Conservation (phyloP, 2,113 vertebrate genomes). For the Echinops telfairi region DNA sequence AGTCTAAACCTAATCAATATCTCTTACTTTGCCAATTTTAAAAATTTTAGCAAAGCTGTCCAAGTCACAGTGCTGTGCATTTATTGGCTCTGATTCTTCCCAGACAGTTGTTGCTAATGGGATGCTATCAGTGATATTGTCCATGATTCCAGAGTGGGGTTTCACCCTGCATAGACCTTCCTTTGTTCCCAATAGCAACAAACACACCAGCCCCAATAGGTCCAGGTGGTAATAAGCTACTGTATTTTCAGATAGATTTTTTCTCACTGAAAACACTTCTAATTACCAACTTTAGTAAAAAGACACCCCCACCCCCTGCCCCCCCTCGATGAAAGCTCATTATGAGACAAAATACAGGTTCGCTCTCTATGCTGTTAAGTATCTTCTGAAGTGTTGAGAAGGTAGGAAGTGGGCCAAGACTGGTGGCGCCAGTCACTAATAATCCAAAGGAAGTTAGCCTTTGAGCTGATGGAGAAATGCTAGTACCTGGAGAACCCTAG, state of each 20-base stretch:
- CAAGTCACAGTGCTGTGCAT: constrained; percentile 22
- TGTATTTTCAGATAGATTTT: constrained; percentile 55
- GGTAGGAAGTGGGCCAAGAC: not conserved
- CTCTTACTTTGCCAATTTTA: constrained; percentile 43
- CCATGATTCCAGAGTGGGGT: not conserved
- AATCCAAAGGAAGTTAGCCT: not conserved
- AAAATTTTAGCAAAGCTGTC: constrained; percentile 18
- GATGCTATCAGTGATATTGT: not conserved
- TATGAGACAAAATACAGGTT: constrained; percentile 44
- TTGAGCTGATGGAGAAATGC: not conserved
- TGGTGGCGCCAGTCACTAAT: not conserved
- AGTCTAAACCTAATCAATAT: not conserved
- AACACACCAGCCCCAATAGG: constrained; percentile 1
- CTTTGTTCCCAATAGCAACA: constrained; percentile 36
- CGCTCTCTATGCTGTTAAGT: not conserved
- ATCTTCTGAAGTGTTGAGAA: not conserved
- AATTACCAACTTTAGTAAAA: constrained; percentile 49
- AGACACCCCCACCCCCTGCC: constrained; percentile 26
- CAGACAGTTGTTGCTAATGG: not conserved
- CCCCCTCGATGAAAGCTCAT: constrained; percentile 39
- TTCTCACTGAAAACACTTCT: constrained; percentile 21
- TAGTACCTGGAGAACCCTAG: not conserved
- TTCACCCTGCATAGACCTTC: constrained; percentile 3
- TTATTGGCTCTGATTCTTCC: not conserved
- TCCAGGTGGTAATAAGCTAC: not conserved